A percentile compares a stretch with the other conserved stretches of the same genome.
phyloP scores from a whole-genome alignment of 2,113 vertebrate genomes.

The Mus pahari region DNA sequence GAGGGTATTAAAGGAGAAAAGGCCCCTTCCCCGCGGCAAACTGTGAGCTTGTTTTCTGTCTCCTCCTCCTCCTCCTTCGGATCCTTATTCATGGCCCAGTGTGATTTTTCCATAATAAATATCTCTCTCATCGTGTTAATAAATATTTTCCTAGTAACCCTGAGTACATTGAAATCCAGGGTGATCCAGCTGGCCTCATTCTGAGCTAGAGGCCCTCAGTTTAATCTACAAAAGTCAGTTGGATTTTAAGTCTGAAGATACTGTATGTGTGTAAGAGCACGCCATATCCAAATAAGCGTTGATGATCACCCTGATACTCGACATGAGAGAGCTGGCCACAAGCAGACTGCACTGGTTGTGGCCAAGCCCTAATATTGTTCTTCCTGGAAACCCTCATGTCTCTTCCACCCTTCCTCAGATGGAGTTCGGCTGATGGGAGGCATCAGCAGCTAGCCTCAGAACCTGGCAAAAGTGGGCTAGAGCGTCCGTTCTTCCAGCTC shows the following conservation, averaged over 20 bases:
- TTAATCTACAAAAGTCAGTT: neutral
- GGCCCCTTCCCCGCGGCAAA: neutral
- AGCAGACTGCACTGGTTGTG: neutral
- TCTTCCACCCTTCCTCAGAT: neutral
- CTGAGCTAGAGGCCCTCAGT: neutral
- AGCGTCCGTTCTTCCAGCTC: neutral
- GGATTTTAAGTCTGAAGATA: constrained; percentile 34
- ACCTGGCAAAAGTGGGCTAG: neutral
- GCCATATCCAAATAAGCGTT: neutral
- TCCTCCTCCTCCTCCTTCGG: constrained; percentile 22
- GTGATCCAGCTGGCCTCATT: constrained; percentile 24
- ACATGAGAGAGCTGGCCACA: neutral
- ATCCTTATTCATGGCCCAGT: constrained; percentile 20
- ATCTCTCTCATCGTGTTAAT: constrained; percentile 58
- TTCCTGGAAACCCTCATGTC: neutral
- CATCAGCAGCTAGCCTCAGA: neutral
- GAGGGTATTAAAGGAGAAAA: constrained; percentile 61
- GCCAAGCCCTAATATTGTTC: neutral
- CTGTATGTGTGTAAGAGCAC: constrained; percentile 15
- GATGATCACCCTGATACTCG: neutral
- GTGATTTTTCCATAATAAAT: constrained; percentile 57
- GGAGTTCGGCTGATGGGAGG: neutral
- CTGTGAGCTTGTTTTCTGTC: constrained; percentile 48
- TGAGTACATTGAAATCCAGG: constrained; percentile 57
- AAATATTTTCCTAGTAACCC: constrained; percentile 66